These are phyloP conservation scores for Diogma glabrata DNA, from an alignment of 2,888 invertebrate genomes.

Conservation along the genomic window DNA sequence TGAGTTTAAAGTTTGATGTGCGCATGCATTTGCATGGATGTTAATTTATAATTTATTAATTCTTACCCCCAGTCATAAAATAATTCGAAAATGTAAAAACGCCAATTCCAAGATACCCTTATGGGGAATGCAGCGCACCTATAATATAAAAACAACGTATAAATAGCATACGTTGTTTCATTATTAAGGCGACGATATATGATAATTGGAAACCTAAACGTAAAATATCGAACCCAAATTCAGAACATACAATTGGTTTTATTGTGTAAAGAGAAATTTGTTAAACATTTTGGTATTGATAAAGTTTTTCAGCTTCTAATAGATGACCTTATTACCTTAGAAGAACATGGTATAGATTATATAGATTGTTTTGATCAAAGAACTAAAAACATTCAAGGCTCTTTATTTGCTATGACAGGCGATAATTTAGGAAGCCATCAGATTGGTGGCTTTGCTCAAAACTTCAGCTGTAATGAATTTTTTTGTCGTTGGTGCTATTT, in stretches of 20 bases:
- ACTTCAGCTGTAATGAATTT: slow-evolving; percentile 20
- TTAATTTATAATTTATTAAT: no score
- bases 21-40: no score
- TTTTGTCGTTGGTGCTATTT: slow-evolving; percentile 23
- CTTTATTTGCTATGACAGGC: slow-evolving; percentile 20
- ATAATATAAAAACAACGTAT: no score
- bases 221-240: slow-evolving; percentile 20
- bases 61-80: no score
- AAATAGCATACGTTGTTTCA: no score
- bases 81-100: no score
- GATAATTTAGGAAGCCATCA: slow-evolving; percentile 24
- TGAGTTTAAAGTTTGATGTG: no score
- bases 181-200: no score
- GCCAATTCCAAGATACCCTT: no score
- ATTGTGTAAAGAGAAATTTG: slow-evolving; percentile 21
- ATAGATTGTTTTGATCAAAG: background rate
- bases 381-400: slow-evolving; percentile 17
- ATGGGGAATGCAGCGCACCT: no score
- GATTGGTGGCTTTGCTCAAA: slow-evolving; percentile 24
- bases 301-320: slow-evolving; percentile 20
- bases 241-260: slow-evolving; percentile 24
- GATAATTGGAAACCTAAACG: slow-evolving; percentile 22
- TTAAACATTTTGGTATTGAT: slow-evolving; percentile 21
- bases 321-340: slow-evolving; percentile 21
- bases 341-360: slow-evolving; percentile 19